These are phyloP conservation scores for Enchytraeus crypticus DNA, from an alignment of 2,888 invertebrate genomes.

Conservation along the genomic window DNA sequence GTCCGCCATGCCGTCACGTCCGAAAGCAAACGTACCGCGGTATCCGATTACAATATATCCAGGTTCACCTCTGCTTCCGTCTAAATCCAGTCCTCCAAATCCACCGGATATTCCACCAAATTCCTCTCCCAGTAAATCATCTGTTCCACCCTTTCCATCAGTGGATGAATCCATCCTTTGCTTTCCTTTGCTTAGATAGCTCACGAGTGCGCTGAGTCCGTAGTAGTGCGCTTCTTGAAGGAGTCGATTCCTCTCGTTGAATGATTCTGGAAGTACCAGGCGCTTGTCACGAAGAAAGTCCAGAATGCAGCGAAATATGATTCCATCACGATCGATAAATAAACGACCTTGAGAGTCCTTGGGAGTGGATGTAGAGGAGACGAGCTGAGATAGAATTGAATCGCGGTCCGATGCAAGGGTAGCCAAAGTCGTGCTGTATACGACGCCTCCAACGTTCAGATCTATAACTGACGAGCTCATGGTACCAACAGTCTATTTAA, in stretches of 20 bases:
- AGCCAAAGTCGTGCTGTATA: slow-evolving; percentile 77
- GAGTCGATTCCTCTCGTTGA: slow-evolving; percentile 59
- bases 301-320: slow-evolving; percentile 88
- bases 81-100: slow-evolving; percentile 1
- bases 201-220: background rate
- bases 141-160: background rate
- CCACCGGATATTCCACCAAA: background rate
- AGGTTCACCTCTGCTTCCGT: slow-evolving; percentile 32
- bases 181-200: slow-evolving; percentile 27
- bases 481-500: too few relatives aligned
- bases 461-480: too few relatives aligned
- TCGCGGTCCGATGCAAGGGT: slow-evolving; percentile 72
- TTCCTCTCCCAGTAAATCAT: background rate
- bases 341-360: slow-evolving; percentile 46
- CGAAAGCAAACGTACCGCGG: slow-evolving; percentile 96
- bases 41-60: slow-evolving; percentile 91
- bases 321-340: slow-evolving; percentile 94
- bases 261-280: slow-evolving; percentile 84
- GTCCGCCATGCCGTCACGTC: slow-evolving; percentile 93
- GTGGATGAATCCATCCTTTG: background rate
- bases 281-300: slow-evolving; percentile 73
- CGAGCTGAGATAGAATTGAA: slow-evolving; percentile 68
- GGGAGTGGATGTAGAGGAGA: slow-evolving; percentile 43
- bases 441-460: slow-evolving; percentile 92
- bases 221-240: slow-evolving; percentile 1